Base-by-base conservation (phyloP, 2,113 vertebrate genomes). In the Emydura subglobosa region DNA sequence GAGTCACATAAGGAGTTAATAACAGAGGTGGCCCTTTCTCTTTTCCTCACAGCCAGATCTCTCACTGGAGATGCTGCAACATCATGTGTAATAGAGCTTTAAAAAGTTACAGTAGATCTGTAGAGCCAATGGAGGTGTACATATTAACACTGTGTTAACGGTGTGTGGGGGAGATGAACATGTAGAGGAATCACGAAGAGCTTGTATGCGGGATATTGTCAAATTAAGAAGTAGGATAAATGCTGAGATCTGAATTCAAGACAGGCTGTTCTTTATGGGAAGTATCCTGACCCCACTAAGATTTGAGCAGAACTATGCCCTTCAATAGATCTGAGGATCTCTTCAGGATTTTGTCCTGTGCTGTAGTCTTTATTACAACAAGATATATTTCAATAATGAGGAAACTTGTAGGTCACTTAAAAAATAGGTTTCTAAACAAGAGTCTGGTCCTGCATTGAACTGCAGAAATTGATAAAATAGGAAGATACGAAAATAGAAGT, bases 241-340 rank as follows among this genome's bases (percentile, higher is more conserved):
- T 44, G 53, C 89, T 96, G 86, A 89, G 90, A 88, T 51, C 50
- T 13, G 95, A 95, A 94, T 87, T 72, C 87, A 90, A 82, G 72
- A 29, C 19, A 53, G 39, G 68, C 59, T 85, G 76, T 51, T 27
- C 68, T 93, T 51, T 27, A 19, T 27, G 49, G 19, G n/a, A 72
- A 34, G 34, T 39, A 39, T 39, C 19, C 34, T 72, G 34, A 72
- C 25, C 24, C 22, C 74, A 47, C 74, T 47, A 39, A 76, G 74
- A 47, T 78, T 47, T 78, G 24, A 78, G 74, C 10, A 47, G 39
- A 76, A 44, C 39, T 25, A 76, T 27, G 39, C 39, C 10, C 72
- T 9, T 14, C 4, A 7, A 27, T 24, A 4, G 72, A 72, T 89
- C 88, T 87, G 83, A 90, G 93, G 59, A 0, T 0, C 49, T 91